A percentile compares a stretch with the other conserved stretches of the same genome.
phyloP scores from a whole-genome alignment of 2,888 invertebrate genomes.

The Perithous albicinctus region DNA sequence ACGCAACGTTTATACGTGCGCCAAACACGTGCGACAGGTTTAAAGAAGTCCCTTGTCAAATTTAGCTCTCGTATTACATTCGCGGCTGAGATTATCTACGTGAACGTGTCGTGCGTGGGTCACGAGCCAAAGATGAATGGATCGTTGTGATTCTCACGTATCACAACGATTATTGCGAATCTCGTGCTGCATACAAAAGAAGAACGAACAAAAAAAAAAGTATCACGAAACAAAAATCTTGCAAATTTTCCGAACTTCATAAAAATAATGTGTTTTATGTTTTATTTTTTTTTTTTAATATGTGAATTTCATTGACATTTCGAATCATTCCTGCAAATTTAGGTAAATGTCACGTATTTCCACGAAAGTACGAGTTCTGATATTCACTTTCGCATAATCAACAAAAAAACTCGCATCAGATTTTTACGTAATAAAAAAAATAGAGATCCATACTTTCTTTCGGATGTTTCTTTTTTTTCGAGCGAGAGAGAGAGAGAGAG shows the following conservation, averaged over 20 bases:
- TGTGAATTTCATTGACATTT: slow-evolving; percentile 28
- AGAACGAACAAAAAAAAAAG: neutral
- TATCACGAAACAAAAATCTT: neutral
- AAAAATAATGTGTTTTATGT: neutral
- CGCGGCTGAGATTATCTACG: neutral
- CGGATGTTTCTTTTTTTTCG: slow-evolving; percentile 7
- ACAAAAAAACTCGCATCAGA: neutral
- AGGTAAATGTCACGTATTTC: neutral
- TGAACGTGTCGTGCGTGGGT: slow-evolving; percentile 2
- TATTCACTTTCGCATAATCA: slow-evolving; percentile 9
- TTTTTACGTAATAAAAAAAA: slow-evolving; percentile 29
- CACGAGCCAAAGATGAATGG: slow-evolving; percentile 15
- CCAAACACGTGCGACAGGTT: neutral
- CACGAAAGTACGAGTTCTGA: neutral
- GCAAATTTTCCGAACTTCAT: neutral
- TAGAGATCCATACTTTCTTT: slow-evolving; percentile 13
- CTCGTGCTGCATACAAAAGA: slow-evolving; percentile 12
- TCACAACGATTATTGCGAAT: neutral
- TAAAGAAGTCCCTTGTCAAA: slow-evolving; percentile 4
- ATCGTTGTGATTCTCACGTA: neutral
- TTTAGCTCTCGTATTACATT: slow-evolving; percentile 2
- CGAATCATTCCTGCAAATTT: neutral
- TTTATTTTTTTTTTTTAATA: too few species aligned
- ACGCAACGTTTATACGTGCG: neutral
- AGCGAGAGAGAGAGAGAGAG: too few species aligned